Percentiles rank a stretch among this genome's conserved stretches.
Conservation (phyloP, 2,113 vertebrate genomes). For the Hepsetus odoe region DNA sequence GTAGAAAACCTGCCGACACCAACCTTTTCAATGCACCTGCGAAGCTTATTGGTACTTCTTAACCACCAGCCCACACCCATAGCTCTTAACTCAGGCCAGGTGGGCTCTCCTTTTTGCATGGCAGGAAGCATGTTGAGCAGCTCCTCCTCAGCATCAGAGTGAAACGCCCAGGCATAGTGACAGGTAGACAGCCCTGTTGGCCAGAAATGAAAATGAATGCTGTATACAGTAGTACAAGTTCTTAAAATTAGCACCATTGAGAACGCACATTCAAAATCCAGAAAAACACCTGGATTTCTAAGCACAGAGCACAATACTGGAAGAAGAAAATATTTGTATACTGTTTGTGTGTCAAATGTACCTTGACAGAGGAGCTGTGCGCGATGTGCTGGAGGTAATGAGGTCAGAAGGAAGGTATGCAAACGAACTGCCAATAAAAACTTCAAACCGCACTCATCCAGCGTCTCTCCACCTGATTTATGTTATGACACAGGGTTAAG, state of each 20-base stretch:
- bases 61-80: constrained; percentile 99
- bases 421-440: constrained; percentile 93
- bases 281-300: no score
- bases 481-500: not conserved
- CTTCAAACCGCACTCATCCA: constrained; percentile 96
- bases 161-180: constrained; percentile 97
- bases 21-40: constrained; percentile 95
- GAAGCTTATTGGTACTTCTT: constrained; percentile 86
- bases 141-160: constrained; percentile 96
- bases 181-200: constrained; percentile 88
- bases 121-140: constrained; percentile 90
- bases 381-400: constrained; percentile 87
- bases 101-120: constrained; percentile 86
- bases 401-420: constrained; percentile 93
- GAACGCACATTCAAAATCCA: no score
- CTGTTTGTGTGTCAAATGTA: constrained; percentile 58
- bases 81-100: constrained; percentile 92
- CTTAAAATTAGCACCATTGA: not conserved
- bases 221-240: not conserved
- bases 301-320: not conserved
- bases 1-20: not conserved
- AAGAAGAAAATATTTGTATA: not conserved
- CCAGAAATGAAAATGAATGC: not conserved
- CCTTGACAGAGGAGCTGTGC: constrained; percentile 91
- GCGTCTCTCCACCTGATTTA: constrained; percentile 88